Conservation (phyloP, 2,113 vertebrate species). For the Rhineura floridana region DNA sequence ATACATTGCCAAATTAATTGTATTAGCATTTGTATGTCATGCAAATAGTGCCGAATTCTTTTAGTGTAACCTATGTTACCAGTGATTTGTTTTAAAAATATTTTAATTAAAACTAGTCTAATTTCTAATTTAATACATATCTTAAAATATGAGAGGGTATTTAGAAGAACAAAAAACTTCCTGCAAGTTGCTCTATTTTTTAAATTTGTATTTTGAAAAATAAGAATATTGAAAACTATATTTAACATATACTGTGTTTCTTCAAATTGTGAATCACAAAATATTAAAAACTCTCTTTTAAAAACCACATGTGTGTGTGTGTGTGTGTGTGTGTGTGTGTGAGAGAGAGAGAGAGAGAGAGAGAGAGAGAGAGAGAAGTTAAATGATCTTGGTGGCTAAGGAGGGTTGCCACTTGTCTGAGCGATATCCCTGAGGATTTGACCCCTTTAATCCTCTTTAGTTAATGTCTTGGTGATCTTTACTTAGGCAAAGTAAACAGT, state of each 20-base stretch:
- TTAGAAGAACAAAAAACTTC: neutral
- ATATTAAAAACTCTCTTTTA: neutral
- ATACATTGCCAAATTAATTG: neutral
- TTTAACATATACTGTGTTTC: neutral
- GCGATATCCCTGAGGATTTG: conserved; percentile 82
- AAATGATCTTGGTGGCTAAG: conserved; percentile 66
- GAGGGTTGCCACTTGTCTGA: conserved; percentile 75
- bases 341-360: no score
- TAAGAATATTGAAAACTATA: neutral
- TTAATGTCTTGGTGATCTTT: conserved; percentile 94
- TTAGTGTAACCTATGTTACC: neutral
- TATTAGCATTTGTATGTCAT: neutral
- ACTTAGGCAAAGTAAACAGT: conserved; percentile 94
- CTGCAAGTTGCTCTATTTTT: neutral
- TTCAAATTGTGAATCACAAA: neutral
- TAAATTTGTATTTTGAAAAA: neutral
- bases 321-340: no score
- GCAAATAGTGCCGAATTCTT: neutral
- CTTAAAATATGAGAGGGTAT: neutral
- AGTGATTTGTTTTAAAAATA: neutral
- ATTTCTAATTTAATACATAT: neutral
- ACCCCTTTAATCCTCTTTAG: conserved; percentile 89
- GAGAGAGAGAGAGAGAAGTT: conserved; percentile 17
- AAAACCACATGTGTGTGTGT: neutral
- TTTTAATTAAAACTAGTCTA: neutral